Percentiles rank a stretch among this genome's conserved stretches.
phyloP scores from a whole-genome alignment of 2,113 vertebrate genomes.

The Glareola pratincola region DNA sequence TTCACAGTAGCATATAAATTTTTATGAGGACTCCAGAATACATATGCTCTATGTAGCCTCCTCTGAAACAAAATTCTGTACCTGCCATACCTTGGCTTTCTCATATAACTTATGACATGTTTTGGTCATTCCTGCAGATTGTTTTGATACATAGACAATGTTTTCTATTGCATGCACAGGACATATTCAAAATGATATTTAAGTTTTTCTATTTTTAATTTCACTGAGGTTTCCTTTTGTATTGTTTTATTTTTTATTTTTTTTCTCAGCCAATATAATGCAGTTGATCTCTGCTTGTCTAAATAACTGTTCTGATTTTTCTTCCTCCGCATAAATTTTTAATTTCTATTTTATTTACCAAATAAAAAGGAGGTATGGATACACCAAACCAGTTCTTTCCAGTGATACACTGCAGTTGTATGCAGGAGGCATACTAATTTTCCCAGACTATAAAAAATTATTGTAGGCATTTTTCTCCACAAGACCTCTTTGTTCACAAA shows the following conservation, averaged over 20 bases:
- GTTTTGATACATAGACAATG: neutral
- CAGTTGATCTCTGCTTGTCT: neutral
- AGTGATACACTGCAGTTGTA: constrained; percentile 12
- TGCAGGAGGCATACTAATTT: constrained; percentile 43
- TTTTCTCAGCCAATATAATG: neutral
- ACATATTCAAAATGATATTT: neutral
- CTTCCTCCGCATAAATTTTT: neutral
- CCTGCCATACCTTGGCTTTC: neutral
- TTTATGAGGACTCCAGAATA: neutral
- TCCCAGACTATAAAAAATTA: neutral
- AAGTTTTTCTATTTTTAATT: neutral
- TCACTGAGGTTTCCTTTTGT: neutral
- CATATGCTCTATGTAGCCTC: neutral
- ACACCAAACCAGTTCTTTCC: neutral
- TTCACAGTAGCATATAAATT: neutral
- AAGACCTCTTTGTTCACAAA: neutral
- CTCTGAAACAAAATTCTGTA: neutral
- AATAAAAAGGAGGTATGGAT: neutral
- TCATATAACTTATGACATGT: neutral
- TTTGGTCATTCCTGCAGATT: neutral
- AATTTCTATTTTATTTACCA: neutral
- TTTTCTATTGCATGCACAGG: neutral
- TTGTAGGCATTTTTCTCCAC: neutral
- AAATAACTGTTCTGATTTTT: neutral
- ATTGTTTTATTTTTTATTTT: neutral